Evolutionary conservation across 2,797 vertebrate species (phyloP).

Genomic region (Bovichtus diacanthus): DNA sequence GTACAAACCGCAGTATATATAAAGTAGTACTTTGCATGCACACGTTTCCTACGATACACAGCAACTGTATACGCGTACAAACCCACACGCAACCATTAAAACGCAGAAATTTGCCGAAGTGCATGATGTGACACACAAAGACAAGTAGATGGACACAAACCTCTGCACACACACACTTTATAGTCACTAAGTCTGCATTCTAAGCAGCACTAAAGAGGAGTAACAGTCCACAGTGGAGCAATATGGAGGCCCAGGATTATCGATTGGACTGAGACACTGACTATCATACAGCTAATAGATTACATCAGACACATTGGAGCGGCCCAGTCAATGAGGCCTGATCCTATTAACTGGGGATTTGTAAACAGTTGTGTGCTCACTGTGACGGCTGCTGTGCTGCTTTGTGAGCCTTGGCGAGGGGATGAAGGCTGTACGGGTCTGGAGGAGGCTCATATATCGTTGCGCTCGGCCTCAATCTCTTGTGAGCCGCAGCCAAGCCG

Average conservation of each 20-base stretch:
- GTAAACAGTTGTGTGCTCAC: constrained; percentile 85
- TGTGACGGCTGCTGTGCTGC: constrained; percentile 77
- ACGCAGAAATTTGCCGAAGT: constrained; percentile 1
- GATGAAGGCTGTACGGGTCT: constrained; percentile 59
- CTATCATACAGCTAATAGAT: constrained; percentile 88
- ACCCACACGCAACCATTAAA: constrained; percentile 9
- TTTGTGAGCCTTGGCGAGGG: constrained; percentile 74
- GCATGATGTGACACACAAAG: constrained; percentile 23
- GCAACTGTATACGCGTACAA: not conserved
- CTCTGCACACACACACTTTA: constrained; percentile 48
- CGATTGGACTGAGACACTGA: constrained; percentile 82
- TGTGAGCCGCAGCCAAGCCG: constrained; percentile 14
- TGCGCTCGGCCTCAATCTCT: constrained; percentile 36
- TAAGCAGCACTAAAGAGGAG: constrained; percentile 80
- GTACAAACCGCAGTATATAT: constrained; percentile 3
- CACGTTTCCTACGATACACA: not conserved
- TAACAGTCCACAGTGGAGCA: constrained; percentile 81
- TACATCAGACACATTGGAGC: constrained; percentile 83
- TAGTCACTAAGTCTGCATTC: constrained; percentile 74
- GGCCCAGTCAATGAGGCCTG: constrained; percentile 85
- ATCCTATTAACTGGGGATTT: constrained; percentile 88
- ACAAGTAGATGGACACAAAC: constrained; percentile 28
- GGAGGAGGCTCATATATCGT: constrained; percentile 49
- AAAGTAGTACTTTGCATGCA: not conserved
- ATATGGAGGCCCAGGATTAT: constrained; percentile 80